Conservation (phyloP, 2,113 vertebrate species). For the Typhlomys cinereus region DNA sequence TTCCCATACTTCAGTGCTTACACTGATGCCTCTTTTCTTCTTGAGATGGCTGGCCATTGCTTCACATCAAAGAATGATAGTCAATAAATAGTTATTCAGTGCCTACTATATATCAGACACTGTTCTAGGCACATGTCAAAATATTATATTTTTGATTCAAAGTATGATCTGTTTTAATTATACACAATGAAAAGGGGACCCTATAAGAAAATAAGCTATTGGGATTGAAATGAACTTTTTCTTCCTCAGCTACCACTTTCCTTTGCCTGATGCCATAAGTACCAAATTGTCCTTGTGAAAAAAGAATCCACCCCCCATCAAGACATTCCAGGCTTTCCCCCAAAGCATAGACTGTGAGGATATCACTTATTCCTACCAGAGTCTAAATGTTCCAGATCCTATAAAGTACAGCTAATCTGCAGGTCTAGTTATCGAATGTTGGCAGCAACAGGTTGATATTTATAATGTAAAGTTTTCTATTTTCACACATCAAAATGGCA, state of each 20-base stretch:
- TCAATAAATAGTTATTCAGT: neutral
- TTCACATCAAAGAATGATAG: neutral
- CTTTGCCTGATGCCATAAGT: neutral
- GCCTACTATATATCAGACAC: neutral
- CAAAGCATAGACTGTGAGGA: conserved; percentile 32
- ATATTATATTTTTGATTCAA: neutral
- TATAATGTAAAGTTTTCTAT: conserved; percentile 42
- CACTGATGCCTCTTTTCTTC: neutral
- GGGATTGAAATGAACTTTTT: conserved; percentile 48
- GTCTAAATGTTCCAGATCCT: neutral
- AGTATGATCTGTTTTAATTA: neutral
- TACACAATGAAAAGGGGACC: neutral
- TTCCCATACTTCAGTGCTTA: neutral
- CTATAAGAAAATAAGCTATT: conserved; percentile 13
- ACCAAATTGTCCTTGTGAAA: conserved; percentile 41
- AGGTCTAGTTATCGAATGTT: neutral
- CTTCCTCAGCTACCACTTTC: conserved; percentile 23
- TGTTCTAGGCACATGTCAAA: neutral
- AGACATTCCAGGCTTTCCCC: conserved; percentile 65
- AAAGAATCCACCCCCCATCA: conserved; percentile 43
- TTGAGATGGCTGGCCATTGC: neutral
- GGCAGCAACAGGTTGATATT: neutral
- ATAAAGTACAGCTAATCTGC: neutral
- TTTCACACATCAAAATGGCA: conserved; percentile 66
- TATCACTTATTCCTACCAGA: neutral